These are phyloP conservation scores for Fabriciana adippe DNA, from an alignment of 2,888 invertebrate genomes.

Conservation along the genomic window DNA sequence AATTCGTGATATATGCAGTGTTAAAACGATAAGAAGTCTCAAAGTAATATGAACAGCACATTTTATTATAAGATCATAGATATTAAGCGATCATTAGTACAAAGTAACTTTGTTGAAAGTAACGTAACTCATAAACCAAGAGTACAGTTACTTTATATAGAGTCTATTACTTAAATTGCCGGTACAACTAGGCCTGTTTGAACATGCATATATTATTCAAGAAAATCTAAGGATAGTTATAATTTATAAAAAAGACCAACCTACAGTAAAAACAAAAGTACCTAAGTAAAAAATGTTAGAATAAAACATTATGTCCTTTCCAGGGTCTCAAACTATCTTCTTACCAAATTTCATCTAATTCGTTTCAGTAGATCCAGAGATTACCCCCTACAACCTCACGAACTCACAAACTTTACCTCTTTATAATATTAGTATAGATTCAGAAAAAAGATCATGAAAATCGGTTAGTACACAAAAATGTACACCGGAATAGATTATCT, in stretches of 20 bases:
- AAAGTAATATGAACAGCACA: not conserved
- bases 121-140: conserved; percentile 51
- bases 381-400: too few species aligned
- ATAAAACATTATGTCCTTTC: too few species aligned
- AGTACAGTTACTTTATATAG: conserved; percentile 55
- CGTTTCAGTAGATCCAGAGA: too few species aligned
- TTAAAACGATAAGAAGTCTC: not conserved
- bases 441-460: not conserved
- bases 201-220: conserved; percentile 14
- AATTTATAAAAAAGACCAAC: not conserved
- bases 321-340: too few species aligned
- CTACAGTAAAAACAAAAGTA: too few species aligned
- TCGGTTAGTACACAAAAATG: too few species aligned
- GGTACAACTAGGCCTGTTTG: conserved; percentile 43
- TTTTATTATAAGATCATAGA: conserved; percentile 3
- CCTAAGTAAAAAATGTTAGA: too few species aligned
- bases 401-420: too few species aligned
- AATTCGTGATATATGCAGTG: not conserved
- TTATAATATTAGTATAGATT: too few species aligned
- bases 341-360: too few species aligned
- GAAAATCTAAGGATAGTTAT: conserved; percentile 13
- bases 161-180: conserved; percentile 46
- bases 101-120: conserved; percentile 24
- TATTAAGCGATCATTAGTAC: conserved; percentile 16
- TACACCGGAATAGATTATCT: too few species aligned